phyloP scores from a whole-genome alignment of 2,797 vertebrate genomes.

The Chrysocyon brachyurus region DNA sequence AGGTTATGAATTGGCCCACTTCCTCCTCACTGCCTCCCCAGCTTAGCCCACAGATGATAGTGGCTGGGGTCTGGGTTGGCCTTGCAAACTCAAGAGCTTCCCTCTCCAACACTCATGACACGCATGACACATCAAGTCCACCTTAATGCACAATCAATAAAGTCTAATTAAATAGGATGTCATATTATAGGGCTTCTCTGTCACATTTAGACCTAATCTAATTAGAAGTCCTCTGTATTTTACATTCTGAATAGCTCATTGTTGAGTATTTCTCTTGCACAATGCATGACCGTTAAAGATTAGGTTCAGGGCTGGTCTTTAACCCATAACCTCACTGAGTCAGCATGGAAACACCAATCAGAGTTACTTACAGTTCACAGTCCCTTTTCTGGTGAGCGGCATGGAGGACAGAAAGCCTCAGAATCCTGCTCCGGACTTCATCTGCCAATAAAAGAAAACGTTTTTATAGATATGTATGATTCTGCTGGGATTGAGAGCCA shows the following conservation, averaged over 20 bases:
- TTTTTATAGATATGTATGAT: slow-evolving; percentile 23
- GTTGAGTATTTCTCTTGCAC: not conserved
- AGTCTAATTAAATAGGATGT: slow-evolving; percentile 74
- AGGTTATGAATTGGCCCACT: not conserved
- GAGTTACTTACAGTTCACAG: slow-evolving; percentile 83
- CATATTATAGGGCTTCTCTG: slow-evolving; percentile 42
- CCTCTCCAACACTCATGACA: slow-evolving; percentile 9
- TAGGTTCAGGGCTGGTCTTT: slow-evolving; percentile 57
- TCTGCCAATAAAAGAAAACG: slow-evolving; percentile 76
- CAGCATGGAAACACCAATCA: slow-evolving; percentile 24
- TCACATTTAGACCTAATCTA: slow-evolving; percentile 73
- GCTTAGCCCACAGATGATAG: not conserved
- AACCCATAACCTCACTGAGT: slow-evolving; percentile 63
- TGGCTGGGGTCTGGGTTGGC: not conserved
- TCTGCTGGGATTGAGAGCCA: not conserved
- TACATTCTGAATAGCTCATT: slow-evolving; percentile 29
- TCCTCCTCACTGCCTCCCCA: not conserved
- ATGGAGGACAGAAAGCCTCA: slow-evolving; percentile 73
- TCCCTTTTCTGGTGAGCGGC: slow-evolving; percentile 65
- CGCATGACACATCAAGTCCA: not conserved
- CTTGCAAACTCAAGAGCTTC: slow-evolving; percentile 34
- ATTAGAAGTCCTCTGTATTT: slow-evolving; percentile 63
- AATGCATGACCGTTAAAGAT: slow-evolving; percentile 46
- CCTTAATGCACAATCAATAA: slow-evolving; percentile 62
- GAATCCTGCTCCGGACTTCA: slow-evolving; percentile 69